A percentile compares a stretch with the other conserved stretches of the same genome.
phyloP scores from a whole-genome alignment of 2,797 vertebrate species.

The Garrulus glandarius region DNA sequence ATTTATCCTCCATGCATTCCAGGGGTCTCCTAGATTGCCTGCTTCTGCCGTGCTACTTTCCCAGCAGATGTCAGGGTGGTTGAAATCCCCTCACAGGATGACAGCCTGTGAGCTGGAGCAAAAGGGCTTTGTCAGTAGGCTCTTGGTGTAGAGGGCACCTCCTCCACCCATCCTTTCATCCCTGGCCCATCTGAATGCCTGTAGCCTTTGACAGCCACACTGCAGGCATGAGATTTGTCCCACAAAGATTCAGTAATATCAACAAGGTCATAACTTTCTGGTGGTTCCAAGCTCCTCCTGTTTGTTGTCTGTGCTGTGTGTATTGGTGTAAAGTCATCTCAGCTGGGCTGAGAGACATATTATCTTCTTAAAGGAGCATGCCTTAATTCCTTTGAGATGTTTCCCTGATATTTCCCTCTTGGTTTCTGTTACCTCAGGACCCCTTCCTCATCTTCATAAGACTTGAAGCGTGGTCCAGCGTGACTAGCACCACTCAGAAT shows the following conservation, averaged over 20 bases:
- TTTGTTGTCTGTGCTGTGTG: neutral
- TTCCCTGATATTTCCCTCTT: neutral
- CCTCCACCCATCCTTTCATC: neutral
- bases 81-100: neutral
- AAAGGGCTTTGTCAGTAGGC: neutral
- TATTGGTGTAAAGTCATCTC: neutral
- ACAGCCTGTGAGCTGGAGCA: neutral
- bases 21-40: neutral
- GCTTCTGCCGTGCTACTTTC: accelerated
- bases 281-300: neutral
- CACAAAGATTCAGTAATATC: neutral
- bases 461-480: accelerated
- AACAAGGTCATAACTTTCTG: neutral
- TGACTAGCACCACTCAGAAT: neutral
- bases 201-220: neutral
- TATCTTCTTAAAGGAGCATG: neutral
- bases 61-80: too few relatives aligned
- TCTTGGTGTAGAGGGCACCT: neutral
- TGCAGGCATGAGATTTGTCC: neutral
- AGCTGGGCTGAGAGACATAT: neutral
- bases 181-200: neutral
- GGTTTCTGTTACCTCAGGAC: neutral
- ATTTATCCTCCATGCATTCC: neutral
- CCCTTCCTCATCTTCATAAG: neutral
- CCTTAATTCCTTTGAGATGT: neutral